Conservation (phyloP, 2,888 invertebrate species). For the Cephus pulcher region DNA sequence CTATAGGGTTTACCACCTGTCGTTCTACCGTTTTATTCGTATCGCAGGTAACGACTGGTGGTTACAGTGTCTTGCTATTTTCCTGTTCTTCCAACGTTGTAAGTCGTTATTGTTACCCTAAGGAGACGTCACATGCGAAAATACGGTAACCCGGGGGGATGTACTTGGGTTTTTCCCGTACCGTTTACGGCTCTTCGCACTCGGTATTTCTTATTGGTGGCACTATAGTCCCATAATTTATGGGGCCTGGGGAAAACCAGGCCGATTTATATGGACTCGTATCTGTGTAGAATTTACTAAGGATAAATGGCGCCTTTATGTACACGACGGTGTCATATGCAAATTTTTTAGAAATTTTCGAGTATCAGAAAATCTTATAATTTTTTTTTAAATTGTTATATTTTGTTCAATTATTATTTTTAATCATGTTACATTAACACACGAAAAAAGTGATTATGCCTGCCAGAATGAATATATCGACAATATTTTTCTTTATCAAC, state of each 20-base stretch:
- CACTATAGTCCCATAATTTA: background rate
- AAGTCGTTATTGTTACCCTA: background rate
- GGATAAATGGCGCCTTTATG: background rate
- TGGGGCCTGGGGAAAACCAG: constrained; percentile 6
- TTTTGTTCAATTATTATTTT: too few species aligned
- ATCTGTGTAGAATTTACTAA: background rate
- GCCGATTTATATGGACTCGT: background rate
- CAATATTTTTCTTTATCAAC: too few species aligned
- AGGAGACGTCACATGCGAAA: background rate
- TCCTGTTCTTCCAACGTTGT: background rate
- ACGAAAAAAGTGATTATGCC: too few species aligned
- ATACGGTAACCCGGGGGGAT: background rate
- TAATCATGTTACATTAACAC: too few species aligned
- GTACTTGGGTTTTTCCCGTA: background rate
- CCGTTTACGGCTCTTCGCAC: background rate
- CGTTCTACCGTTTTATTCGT: constrained; percentile 28
- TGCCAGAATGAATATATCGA: too few species aligned
- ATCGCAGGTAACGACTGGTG: constrained; percentile 47
- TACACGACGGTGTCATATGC: background rate
- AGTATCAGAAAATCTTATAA: background rate
- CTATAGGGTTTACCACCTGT: constrained; percentile 33
- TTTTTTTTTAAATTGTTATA: too few species aligned
- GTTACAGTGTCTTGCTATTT: constrained; percentile 38
- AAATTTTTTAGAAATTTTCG: background rate
- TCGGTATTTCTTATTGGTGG: background rate